Evolutionary conservation across 2,797 vertebrate genomes (phyloP).

Genomic region (Sebastes dallii): DNA sequence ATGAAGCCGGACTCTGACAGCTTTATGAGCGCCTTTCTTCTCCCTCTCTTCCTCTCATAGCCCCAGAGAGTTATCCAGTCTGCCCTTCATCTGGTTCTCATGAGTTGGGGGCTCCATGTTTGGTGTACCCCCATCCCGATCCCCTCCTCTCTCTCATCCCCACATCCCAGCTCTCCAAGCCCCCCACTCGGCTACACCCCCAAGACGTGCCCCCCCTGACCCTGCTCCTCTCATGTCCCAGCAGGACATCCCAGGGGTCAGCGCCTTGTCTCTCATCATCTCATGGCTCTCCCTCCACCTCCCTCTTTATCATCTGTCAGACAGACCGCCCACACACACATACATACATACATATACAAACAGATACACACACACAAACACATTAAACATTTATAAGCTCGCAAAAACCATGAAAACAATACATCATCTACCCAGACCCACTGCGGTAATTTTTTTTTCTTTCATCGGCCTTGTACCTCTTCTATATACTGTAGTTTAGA

Average conservation of each 20-base stretch:
- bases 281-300: conserved; percentile 42
- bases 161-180: conserved; percentile 6
- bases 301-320: conserved; percentile 45
- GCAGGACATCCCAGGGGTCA: conserved; percentile 66
- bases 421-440: background rate
- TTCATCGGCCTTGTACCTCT: background rate
- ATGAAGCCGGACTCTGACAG: conserved; percentile 69
- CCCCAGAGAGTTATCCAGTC: conserved; percentile 74
- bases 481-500: background rate
- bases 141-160: conserved; percentile 39
- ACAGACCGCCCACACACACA: conserved; percentile 47
- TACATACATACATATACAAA: background rate
- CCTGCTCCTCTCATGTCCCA: conserved; percentile 60
- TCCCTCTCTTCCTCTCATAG: conserved; percentile 63
- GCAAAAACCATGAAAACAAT: background rate
- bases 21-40: conserved; percentile 75
- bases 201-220: conserved; percentile 40
- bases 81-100: conserved; percentile 82
- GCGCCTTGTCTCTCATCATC: conserved; percentile 68
- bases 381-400: background rate
- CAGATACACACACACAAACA: conserved; percentile 7
- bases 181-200: conserved; percentile 1
- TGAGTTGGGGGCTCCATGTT: conserved; percentile 64
- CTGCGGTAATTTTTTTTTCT: background rate
- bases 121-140: conserved; percentile 53